Base-by-base conservation (phyloP, 1,140 invertebrate species). In the Teleogryllus occipitalis region DNA sequence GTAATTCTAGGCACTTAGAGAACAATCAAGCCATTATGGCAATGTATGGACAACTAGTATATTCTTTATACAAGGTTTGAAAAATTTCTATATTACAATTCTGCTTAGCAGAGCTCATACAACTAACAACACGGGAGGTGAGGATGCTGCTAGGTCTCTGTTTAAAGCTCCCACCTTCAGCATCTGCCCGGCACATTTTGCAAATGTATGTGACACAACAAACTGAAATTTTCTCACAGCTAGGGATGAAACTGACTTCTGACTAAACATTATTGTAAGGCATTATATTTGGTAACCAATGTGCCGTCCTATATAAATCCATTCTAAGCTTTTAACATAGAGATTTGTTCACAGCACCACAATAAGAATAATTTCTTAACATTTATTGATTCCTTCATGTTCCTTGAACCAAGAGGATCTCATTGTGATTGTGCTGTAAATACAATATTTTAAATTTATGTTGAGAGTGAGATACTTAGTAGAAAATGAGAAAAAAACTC, bases 1-100 rank as follows among this genome's bases (percentile, higher is more conserved):
- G 65, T 78, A 78, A 78, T 78, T 73, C 78, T 78, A 78, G 78
- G 78, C 78, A 78, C 78, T 78, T 78, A 78, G 78, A 78, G 78
- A 78, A 78, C 78, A 78, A 78, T 74, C 47, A 74, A 78, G 65
- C 78, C 78, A 47, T 78, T 78, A 18, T 77, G 76, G 47, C 76
- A 77, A 54, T 77, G 47, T 49, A 77, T 77, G 47, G 47, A 78
- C 65, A 75, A 74, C 78, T 65, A 65, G 39, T 78, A 78, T 78
- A 72, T 73, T 78, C 54, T 78, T 78, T 74, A 22, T 74, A 78
- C 78, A 78, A 74, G 78, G 65, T 46, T 46, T 75, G 74, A 75
- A 22, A 75, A 75, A 27, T 27, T 22, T 75, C 46, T 75, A 75
- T 47, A 75, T 27, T 75, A 47, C 74, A 75, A 22, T 75, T 75